phyloP scores from a whole-genome alignment of 2,113 vertebrate genomes.

The Sorex araneus region DNA sequence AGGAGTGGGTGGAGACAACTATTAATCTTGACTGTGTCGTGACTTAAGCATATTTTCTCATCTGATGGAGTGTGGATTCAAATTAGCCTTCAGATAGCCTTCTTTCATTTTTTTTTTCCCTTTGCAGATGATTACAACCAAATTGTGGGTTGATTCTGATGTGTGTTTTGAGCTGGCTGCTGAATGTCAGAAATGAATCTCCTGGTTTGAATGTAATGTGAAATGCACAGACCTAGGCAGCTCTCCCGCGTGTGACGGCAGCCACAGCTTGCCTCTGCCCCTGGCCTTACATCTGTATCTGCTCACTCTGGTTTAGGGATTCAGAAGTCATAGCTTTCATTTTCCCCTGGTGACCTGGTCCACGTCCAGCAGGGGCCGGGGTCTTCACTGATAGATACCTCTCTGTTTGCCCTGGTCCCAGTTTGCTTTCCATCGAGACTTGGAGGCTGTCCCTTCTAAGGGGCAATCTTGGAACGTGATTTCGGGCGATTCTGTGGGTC shows the following conservation, averaged over 20 bases:
- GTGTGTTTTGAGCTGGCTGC: constrained; percentile 14
- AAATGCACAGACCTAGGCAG: not conserved
- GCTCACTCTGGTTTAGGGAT: not conserved
- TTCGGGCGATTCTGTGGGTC: not conserved
- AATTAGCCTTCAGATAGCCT: constrained; percentile 41
- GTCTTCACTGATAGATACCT: not conserved
- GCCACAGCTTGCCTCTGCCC: not conserved
- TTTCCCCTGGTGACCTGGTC: not conserved
- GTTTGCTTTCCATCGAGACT: not conserved
- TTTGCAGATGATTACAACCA: constrained; percentile 12
- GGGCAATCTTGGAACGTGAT: not conserved
- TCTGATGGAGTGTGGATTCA: constrained; percentile 34
- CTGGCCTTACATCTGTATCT: rapidly evolving
- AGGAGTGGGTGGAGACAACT: constrained; percentile 75
- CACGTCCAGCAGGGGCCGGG: not conserved
- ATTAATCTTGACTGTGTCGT: constrained; percentile 79
- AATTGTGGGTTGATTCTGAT: constrained; percentile 23
- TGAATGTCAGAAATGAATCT: constrained; percentile 33
- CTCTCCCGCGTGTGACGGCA: not conserved
- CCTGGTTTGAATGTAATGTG: constrained; percentile 11
- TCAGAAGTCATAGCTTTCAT: not conserved
- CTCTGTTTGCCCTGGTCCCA: not conserved
- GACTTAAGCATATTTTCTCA: constrained; percentile 69
- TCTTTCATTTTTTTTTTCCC: not conserved
- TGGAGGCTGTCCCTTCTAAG: not conserved